A percentile compares a stretch with the other conserved stretches of the same genome.
Conservation (phyloP, 2,888 invertebrate genomes). For the Leptinotarsa peninsularis region DNA sequence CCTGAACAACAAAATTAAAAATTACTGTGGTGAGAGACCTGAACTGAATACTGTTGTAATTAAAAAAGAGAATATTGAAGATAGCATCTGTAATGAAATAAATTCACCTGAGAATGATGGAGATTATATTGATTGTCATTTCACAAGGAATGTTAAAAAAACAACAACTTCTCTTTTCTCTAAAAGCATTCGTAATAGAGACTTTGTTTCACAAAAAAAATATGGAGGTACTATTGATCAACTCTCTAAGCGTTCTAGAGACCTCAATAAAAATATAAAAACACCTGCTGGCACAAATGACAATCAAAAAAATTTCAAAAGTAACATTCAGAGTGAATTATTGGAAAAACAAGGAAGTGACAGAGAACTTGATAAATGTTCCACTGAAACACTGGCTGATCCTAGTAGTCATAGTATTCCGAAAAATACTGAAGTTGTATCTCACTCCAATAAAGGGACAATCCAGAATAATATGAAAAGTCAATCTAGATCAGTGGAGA, state of each 20-base stretch:
- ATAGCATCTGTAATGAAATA: too few relatives aligned
- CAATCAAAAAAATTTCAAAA: too few relatives aligned
- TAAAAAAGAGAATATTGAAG: neutral
- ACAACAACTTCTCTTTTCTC: neutral
- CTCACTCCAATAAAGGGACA: too few relatives aligned
- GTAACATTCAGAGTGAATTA: too few relatives aligned
- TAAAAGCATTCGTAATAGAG: neutral
- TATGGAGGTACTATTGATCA: neutral
- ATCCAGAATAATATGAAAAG: neutral
- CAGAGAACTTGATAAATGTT: neutral
- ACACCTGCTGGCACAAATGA: too few relatives aligned
- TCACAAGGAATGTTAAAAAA: neutral
- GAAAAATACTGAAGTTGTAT: too few relatives aligned
- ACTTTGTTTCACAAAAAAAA: neutral
- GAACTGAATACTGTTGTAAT: neutral
- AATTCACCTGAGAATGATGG: neutral
- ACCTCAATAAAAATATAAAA: too few relatives aligned
- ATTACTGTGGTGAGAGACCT: neutral
- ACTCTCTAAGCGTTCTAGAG: too few relatives aligned
- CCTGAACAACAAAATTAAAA: constrained; percentile 4
- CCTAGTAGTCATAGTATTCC: neutral
- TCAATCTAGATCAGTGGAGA: neutral
- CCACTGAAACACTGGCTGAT: neutral
- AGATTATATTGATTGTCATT: neutral
- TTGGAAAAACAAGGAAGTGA: neutral